Conservation (phyloP, 2,797 vertebrate species). For the Microctenopoma steveboyesi region DNA sequence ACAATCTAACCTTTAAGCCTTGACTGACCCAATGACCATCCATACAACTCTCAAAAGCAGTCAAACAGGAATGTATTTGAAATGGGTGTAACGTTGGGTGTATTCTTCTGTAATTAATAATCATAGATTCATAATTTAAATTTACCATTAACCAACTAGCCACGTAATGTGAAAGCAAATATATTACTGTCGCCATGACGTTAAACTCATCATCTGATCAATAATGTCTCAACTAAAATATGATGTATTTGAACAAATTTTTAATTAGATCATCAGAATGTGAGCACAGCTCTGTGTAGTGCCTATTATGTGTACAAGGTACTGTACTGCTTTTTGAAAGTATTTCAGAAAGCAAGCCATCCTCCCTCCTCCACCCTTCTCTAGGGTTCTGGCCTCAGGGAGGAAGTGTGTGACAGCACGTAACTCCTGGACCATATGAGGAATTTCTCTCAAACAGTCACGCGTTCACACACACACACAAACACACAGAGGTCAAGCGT, state of each 20-base stretch:
- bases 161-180: neutral
- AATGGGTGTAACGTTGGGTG: neutral
- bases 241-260: too few relatives aligned
- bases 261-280: too few relatives aligned
- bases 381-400: slow-evolving; percentile 45
- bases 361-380: slow-evolving; percentile 18
- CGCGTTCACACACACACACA: slow-evolving; percentile 32
- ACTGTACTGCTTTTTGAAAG: slow-evolving; percentile 12
- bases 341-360: slow-evolving; percentile 23
- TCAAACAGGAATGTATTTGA: slow-evolving; percentile 35
- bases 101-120: neutral
- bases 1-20: slow-evolving; percentile 74
- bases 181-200: too few relatives aligned
- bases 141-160: neutral
- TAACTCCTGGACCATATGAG: slow-evolving; percentile 73
- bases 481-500: slow-evolving; percentile 7
- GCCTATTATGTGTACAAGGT: too few relatives aligned
- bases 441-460: slow-evolving; percentile 62
- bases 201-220: too few relatives aligned
- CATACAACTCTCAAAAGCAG: slow-evolving; percentile 28
- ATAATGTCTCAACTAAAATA: too few relatives aligned
- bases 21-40: slow-evolving; percentile 44
- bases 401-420: slow-evolving; percentile 77
- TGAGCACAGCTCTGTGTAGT: too few relatives aligned
- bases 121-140: neutral